Percentiles rank a stretch among this genome's conserved stretches.
phyloP scores from a whole-genome alignment of 2,797 vertebrate species.

The Coracias cyanogaster region DNA sequence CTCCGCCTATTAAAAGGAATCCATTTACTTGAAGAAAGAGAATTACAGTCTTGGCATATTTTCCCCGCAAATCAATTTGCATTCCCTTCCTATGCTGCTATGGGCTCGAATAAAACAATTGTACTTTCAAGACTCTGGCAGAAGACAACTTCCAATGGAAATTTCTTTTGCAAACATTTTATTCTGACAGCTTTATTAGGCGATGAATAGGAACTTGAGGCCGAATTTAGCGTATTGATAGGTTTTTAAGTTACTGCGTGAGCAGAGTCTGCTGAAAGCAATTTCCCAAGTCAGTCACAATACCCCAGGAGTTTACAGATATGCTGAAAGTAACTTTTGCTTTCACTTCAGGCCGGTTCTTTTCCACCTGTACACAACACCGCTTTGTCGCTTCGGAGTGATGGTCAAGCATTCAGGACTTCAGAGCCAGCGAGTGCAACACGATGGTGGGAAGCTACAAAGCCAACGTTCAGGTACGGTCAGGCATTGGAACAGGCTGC shows the following conservation, averaged over 20 bases:
- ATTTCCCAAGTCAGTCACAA: not conserved
- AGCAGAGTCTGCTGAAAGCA: not conserved
- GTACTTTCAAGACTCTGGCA: constrained; percentile 37
- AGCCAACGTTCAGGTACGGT: fast-evolving
- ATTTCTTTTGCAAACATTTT: constrained; percentile 50
- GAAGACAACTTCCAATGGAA: constrained; percentile 36
- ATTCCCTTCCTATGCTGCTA: not conserved
- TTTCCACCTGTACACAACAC: not conserved
- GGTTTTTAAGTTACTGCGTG: not conserved
- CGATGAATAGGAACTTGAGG: constrained; percentile 4
- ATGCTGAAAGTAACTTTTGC: not conserved
- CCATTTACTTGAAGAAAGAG: constrained; percentile 38
- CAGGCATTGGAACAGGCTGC: too few relatives aligned
- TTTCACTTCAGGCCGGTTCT: not conserved
- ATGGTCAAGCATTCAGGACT: not conserved
- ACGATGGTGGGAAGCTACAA: fast-evolving
- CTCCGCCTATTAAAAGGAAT: not conserved
- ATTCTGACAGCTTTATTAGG: constrained; percentile 62
- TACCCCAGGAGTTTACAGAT: not conserved
- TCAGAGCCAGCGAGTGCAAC: fast-evolving
- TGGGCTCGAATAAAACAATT: constrained; percentile 32
- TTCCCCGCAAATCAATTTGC: constrained; percentile 32
- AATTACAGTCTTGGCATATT: constrained; percentile 52
- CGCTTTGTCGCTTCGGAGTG: not conserved
- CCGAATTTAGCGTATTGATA: not conserved